Base-by-base conservation (phyloP, 2,113 vertebrate species). In the Amazona guildingii region DNA sequence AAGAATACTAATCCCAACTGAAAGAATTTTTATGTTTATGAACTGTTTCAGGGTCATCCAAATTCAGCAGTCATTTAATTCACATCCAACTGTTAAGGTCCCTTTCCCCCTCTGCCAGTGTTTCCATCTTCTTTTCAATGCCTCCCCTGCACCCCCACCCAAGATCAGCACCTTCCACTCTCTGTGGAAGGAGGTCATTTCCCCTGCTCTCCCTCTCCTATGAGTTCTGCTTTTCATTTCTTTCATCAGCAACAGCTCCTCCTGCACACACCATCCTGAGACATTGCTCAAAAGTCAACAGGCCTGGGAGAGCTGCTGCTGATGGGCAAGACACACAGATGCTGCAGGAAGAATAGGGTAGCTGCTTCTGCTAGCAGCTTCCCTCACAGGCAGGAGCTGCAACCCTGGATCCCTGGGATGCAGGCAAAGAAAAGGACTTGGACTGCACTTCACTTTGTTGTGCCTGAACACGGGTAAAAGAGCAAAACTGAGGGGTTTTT, bases 271-370 rank as follows among this genome's bases (percentile, higher is more conserved):
- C 59, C 17, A 25, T 41, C 12, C 27, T 0, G 2, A 72, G 43
- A 17, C 19, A 11, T 23, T 29, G 31, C 57, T 66, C 0, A 1
- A 29, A 59, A 66, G 14, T 19, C 46, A 8, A 55, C 0, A 5
- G 46, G 29, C 8, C 29, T 43, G 37, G 23, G 27, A 44, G 48
- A 44, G 35, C 39, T 44, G 41, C 46, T 43, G 66, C 74, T 49
- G 61, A 27, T 41, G 35, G 25, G n/a, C 51, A 52, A 25, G 51
- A 10, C 44, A 24, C 37, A 10, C 46, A 17, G 52, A 28, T 41
- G 33, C 52, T 66, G 80, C 19, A 23, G 54, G 80, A 44, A 24
- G 61, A 13, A 20, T 6, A 18, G 35, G 57, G 41, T 52, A 75
- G 33, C 28, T 44, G 35, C 27, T 41, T 27, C 49, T 23, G 17